Evolutionary conservation across 2,888 invertebrate genomes (phyloP).

Genomic region (Lutraria lutraria): DNA sequence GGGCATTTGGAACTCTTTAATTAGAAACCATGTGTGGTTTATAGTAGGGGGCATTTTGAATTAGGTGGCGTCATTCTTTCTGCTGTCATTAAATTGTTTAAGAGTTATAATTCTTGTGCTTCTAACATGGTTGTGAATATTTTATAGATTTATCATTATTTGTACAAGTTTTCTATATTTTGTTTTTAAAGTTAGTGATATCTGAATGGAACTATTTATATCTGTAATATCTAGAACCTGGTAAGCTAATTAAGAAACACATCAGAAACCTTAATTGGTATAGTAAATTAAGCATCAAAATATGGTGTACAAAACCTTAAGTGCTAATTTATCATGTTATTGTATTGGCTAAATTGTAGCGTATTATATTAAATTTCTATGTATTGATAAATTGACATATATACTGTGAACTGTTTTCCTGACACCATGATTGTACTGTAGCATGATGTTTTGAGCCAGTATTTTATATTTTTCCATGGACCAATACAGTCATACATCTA

Average conservation of each 20-base stretch:
- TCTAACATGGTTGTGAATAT: constrained; percentile 17
- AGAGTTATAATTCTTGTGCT: too few relatives aligned
- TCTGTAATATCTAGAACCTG: not conserved
- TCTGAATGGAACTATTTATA: not conserved
- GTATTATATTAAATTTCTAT: not conserved
- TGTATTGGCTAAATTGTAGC: not conserved
- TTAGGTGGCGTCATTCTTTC: not conserved
- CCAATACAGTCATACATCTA: not conserved
- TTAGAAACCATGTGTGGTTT: too few relatives aligned
- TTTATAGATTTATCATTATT: not conserved
- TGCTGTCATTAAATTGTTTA: not conserved
- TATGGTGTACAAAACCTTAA: not conserved
- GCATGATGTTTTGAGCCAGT: constrained; percentile 5
- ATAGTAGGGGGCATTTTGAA: not conserved
- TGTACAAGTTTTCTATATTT: constrained; percentile 10
- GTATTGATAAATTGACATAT: not conserved
- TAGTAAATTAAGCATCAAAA: not conserved
- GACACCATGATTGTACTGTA: too few relatives aligned
- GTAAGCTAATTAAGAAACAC: not conserved
- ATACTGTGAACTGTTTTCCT: too few relatives aligned
- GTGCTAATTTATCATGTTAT: not conserved
- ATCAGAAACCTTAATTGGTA: not conserved
- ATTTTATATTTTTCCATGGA: constrained; percentile 14
- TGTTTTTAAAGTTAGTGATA: not conserved
- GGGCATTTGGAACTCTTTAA: too few relatives aligned